phyloP scores from a whole-genome alignment of 1,140 invertebrate species.

The Copidosoma floridanum region DNA sequence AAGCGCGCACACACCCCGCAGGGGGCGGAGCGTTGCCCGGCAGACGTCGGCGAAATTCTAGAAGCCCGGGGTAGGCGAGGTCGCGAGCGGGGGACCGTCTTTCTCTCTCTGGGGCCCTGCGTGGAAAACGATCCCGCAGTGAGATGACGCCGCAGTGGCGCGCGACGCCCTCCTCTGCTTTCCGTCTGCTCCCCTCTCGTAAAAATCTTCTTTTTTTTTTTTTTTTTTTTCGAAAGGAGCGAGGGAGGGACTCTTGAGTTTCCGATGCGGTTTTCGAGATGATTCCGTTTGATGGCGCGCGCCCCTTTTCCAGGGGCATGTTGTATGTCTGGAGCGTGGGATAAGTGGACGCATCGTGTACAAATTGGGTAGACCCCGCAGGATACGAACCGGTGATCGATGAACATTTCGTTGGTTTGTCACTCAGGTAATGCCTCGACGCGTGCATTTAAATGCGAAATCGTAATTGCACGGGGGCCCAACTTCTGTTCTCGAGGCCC shows the following conservation, averaged over 20 bases:
- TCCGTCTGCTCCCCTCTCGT: slow-evolving; percentile 22
- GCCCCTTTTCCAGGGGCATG: no score
- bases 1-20: neutral
- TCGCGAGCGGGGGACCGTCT: slow-evolving; percentile 28
- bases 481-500: slow-evolving; percentile 8
- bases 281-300: neutral
- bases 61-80: slow-evolving; percentile 29
- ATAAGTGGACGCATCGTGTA: no score
- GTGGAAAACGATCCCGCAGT: slow-evolving; percentile 47
- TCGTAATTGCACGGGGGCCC: neutral
- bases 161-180: slow-evolving; percentile 27
- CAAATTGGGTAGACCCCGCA: no score
- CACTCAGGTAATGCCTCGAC: no score
- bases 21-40: slow-evolving; percentile 1
- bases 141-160: slow-evolving; percentile 54
- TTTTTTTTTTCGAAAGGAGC: neutral
- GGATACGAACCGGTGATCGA: no score
- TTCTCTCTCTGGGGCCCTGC: slow-evolving; percentile 35
- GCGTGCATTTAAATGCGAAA: no score
- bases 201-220: neutral
- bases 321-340: no score
- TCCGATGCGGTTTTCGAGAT: slow-evolving; percentile 5
- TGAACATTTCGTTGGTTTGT: no score
- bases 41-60: slow-evolving; percentile 42
- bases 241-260: slow-evolving; percentile 1